Percentiles rank a stretch among this genome's conserved stretches.
Conservation (phyloP, 2,797 vertebrate species). For the Rhinophrynus dorsalis region DNA sequence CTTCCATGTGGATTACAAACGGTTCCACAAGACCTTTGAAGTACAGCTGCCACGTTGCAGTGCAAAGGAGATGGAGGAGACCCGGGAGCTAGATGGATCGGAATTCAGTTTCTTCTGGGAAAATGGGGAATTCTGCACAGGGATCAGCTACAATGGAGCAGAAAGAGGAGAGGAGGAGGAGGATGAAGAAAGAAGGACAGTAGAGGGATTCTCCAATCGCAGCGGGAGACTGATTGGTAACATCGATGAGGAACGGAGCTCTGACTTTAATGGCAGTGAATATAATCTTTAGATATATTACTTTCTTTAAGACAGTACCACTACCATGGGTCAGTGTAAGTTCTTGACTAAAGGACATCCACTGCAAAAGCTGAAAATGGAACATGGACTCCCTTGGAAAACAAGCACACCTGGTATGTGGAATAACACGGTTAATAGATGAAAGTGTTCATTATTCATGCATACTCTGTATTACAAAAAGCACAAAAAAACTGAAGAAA, state of each 20-base stretch:
- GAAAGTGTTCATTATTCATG: too few species aligned
- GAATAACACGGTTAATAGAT: too few species aligned
- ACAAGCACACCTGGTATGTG: too few species aligned
- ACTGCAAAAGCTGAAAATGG: too few species aligned
- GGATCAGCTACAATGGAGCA: constrained; percentile 4
- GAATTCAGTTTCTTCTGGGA: constrained; percentile 55
- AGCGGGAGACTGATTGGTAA: constrained; percentile 27
- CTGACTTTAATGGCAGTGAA: constrained; percentile 37
- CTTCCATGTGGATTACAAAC: constrained; percentile 76
- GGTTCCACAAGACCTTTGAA: constrained; percentile 79
- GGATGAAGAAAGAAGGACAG: neutral
- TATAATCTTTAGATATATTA: constrained; percentile 23
- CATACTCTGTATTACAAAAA: too few species aligned
- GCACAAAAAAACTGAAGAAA: too few species aligned
- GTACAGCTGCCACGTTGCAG: constrained; percentile 70
- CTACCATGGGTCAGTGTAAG: too few species aligned
- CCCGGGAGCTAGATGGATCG: constrained; percentile 54
- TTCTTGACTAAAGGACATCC: too few species aligned
- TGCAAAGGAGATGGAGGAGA: constrained; percentile 64
- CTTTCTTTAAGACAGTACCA: too few species aligned
- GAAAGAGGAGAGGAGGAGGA: constrained; percentile 6
- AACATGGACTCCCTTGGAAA: too few species aligned
- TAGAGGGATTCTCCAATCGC: neutral
- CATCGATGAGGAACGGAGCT: constrained; percentile 29
- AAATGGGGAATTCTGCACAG: constrained; percentile 11